Base-by-base conservation (phyloP, 2,797 vertebrate species). In the Syndactyla subalaris region DNA sequence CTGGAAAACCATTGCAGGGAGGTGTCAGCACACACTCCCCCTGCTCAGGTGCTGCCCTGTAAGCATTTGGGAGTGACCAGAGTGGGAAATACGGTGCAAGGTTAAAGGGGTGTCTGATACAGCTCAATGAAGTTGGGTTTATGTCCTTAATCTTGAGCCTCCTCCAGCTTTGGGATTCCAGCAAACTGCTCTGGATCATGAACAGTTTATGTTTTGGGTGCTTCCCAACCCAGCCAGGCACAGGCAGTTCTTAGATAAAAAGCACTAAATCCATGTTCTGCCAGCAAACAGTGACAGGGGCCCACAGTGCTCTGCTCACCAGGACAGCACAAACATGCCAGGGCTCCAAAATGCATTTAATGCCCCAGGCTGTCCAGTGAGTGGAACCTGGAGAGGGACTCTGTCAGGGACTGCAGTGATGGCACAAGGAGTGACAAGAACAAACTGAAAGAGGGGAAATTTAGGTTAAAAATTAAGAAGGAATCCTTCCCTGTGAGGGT, bases 21-120 rank as follows among this genome's bases (percentile, higher is more conserved):
- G 24, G 48, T 2, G 32, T 2, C 24, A 9, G 27, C 65, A 27
- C 11, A 1, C 3, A 17, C 29, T 38, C 6, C 0, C 20, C 20
- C 68, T 54, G 63, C 68, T 52, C 46, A 34, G 32, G 13, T 3
- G 19, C 70, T 66, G n/a, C 32, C 34, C 67, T 32, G 36, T 5
- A 30, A 12, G 26, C 34, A 21, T 9, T 3, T 48, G 38, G 29
- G 5, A 57, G 55, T 2, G n/a, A 66, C 30, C 70, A 27, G 6
- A 0, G 41, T 21, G 61, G 38, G 29, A 54, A 32, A 83, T 2
- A 17, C 26, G 66, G 23, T 1, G 3, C 30, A 63, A 72, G 80
- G 76, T 84, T 80, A 68, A 77, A 67, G 0, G 3, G 6, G 34
- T 12, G 55, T 26, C 58, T 65, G 73, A n/a, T 7, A 46, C 0